Percentiles rank a stretch among this genome's conserved stretches.
Conservation (phyloP, 2,888 invertebrate genomes). For the Pheosia tremula region DNA sequence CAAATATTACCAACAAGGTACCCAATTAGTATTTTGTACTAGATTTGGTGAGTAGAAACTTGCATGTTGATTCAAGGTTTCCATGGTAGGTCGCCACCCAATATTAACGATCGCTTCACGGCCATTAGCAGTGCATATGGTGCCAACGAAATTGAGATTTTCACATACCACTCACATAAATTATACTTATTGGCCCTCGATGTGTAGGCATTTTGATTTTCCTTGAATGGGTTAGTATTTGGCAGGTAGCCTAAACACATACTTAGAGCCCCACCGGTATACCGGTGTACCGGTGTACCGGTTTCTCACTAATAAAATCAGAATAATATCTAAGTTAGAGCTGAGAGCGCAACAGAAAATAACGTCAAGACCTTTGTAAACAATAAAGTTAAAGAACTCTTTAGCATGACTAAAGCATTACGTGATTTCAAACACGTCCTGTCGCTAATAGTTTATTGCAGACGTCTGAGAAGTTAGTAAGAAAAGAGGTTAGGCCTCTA, state of each 20-base stretch:
- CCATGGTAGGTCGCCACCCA: neutral
- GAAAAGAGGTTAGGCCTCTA: slow-evolving; percentile 64
- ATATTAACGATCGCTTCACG: slow-evolving; percentile 3
- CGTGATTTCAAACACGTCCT: slow-evolving; percentile 26
- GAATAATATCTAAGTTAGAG: no score
- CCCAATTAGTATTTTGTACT: no score
- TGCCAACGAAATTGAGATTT: slow-evolving; percentile 5
- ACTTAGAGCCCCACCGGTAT: no score
- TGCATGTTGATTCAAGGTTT: neutral
- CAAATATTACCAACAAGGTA: no score
- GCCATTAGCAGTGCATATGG: slow-evolving; percentile 3
- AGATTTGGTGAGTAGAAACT: neutral
- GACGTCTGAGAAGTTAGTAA: slow-evolving; percentile 44
- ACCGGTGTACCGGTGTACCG: no score
- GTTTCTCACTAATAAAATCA: no score
- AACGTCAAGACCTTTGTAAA: no score
- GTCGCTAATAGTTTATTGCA: slow-evolving; percentile 20
- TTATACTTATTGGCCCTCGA: slow-evolving; percentile 1
- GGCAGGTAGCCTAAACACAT: no score
- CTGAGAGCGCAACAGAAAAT: no score
- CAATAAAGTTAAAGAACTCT: neutral
- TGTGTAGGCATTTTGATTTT: neutral
- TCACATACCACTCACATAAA: slow-evolving; percentile 2
- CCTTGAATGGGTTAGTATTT: neutral
- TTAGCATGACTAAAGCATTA: slow-evolving; percentile 6